phyloP scores from a whole-genome alignment of 2,888 invertebrate species.

The Caenorhabditis afra region DNA sequence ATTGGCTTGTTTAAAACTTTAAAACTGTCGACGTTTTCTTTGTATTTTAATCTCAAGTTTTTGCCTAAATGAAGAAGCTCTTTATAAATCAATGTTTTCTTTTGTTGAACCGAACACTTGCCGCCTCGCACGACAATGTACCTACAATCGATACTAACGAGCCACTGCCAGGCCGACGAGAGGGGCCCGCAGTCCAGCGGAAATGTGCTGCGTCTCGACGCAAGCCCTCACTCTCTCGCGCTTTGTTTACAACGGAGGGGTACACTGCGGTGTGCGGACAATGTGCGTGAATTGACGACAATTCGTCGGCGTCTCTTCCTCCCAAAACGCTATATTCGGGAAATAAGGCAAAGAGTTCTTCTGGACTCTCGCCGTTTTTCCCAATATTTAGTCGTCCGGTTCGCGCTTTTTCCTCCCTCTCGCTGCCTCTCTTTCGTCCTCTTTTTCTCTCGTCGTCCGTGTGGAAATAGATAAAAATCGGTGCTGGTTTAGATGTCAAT shows the following conservation, averaged over 20 bases:
- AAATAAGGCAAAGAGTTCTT: conserved; percentile 19
- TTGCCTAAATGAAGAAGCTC: no score
- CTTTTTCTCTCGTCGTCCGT: conserved; percentile 6
- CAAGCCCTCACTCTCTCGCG: background rate
- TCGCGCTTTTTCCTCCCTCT: conserved; percentile 20
- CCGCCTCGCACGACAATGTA: background rate
- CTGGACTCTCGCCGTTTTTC: conserved; percentile 38
- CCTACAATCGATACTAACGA: conserved; percentile 16
- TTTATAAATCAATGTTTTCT: no score
- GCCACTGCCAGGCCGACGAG: background rate
- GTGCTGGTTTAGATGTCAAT: conserved; percentile 58
- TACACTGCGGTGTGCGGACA: conserved; percentile 22
- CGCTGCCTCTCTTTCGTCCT: conserved; percentile 3
- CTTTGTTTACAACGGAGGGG: background rate
- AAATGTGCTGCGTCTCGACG: background rate
- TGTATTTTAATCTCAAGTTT: no score
- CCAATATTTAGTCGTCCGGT: conserved; percentile 41
- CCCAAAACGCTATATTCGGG: conserved; percentile 1
- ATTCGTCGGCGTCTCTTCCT: conserved; percentile 23
- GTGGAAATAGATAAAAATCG: conserved; percentile 53
- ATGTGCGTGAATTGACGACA: conserved; percentile 40
- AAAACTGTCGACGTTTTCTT: no score
- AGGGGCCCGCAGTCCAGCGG: no score
- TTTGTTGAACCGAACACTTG: no score
- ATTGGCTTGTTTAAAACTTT: no score